Percentiles rank a stretch among this genome's conserved stretches.
Evolutionary conservation across 2,113 vertebrate species (phyloP).

Genomic region (Halcyon senegalensis): DNA sequence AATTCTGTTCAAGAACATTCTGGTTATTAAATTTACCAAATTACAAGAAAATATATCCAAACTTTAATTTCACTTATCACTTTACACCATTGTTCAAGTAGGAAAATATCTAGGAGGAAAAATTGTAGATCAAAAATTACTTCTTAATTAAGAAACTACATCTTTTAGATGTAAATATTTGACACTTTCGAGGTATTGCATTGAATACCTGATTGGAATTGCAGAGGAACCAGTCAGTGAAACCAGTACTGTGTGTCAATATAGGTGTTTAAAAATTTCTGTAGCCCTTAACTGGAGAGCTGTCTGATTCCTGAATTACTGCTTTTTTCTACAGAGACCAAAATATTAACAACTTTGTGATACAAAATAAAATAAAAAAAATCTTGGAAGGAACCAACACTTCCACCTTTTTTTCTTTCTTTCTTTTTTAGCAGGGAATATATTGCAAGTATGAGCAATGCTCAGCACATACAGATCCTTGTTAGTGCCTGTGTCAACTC

Average conservation of each 20-base stretch:
- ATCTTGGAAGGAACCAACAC: background rate
- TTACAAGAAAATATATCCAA: background rate
- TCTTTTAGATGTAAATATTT: background rate
- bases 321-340: background rate
- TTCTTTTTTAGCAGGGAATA: background rate
- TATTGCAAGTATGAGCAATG: accelerated
- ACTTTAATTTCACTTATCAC: background rate
- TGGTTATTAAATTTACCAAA: background rate
- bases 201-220: background rate
- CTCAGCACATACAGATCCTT: background rate
- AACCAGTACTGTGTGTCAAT: background rate
- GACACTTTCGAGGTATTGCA: background rate
- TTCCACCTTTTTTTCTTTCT: background rate
- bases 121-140: background rate
- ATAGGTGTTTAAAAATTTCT: background rate
- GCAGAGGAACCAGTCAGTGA: background rate
- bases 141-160: background rate
- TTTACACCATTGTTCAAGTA: background rate
- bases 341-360: background rate
- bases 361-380: background rate
- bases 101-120: background rate
- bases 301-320: background rate
- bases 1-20: background rate
- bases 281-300: background rate
- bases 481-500: background rate